These are phyloP conservation scores for Harpegnathos saltator DNA, from an alignment of 1,140 invertebrate species.

Conservation along the genomic window DNA sequence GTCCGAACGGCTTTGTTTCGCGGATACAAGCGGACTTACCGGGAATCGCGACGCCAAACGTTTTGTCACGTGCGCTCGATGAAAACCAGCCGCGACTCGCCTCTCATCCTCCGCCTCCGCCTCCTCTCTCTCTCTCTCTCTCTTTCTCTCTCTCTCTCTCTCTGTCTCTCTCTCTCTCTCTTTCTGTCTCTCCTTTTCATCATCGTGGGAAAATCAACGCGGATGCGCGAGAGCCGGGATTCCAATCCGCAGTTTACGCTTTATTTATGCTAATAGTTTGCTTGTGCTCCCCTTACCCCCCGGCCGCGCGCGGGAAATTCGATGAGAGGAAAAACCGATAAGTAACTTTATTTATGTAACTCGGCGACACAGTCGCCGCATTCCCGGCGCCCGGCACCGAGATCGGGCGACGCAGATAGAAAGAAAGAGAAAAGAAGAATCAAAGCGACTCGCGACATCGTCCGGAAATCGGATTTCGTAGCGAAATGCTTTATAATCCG, in stretches of 20 bases:
- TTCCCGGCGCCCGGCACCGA: too few relatives aligned
- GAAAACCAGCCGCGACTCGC: background rate
- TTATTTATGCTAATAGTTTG: background rate
- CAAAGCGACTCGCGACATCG: too few relatives aligned
- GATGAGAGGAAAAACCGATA: background rate
- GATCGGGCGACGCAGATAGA: too few relatives aligned
- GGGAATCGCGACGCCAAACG: constrained; percentile 39
- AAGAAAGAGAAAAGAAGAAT: too few relatives aligned
- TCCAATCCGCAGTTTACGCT: constrained; percentile 5
- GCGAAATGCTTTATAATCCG: background rate
- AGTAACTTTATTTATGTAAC: constrained; percentile 10
- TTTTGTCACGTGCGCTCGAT: constrained; percentile 30
- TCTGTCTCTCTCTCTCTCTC: too few relatives aligned
- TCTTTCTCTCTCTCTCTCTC: too few relatives aligned
- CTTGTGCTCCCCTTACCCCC: background rate
- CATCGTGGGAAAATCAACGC: constrained; percentile 24
- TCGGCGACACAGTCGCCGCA: too few relatives aligned
- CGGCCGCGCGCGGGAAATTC: background rate
- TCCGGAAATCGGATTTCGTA: too few relatives aligned
- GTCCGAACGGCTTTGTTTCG: constrained; percentile 48
- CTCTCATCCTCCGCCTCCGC: too few relatives aligned
- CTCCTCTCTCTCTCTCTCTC: too few relatives aligned
- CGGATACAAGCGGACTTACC: constrained; percentile 50
- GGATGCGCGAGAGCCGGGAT: constrained; percentile 1
- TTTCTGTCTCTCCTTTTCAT: background rate